Evolutionary conservation across 1,140 invertebrate genomes (phyloP), one percentile per base, ranked within the genome.

Genomic region (Carposina sasakii): DNA sequence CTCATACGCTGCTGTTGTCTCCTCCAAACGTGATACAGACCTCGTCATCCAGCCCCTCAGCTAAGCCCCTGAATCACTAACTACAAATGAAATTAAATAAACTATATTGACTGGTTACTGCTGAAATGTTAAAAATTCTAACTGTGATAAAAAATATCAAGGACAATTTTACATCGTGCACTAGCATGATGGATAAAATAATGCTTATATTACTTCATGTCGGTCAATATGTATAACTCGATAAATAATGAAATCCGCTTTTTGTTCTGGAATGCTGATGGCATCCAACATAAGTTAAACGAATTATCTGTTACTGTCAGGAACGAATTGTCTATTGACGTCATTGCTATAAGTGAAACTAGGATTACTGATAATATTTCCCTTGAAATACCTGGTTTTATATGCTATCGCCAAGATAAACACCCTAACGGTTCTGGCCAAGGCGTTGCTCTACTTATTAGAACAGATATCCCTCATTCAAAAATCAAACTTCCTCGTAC

Each of bases 81-180:
- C n/a, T n/a, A n/a, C n/a, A n/a, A n/a, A n/a, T n/a, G n/a, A n/a
- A n/a, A n/a, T n/a, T n/a, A n/a, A n/a, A n/a, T n/a, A n/a, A n/a
- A n/a, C n/a, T n/a, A n/a, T n/a, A n/a, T n/a, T n/a, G n/a, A n/a
- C n/a, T n/a, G n/a, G 20, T 13, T 19, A 39, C 36, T 5, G 4
- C 15, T 19, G 36, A 39, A 4, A 39, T 39, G 36, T 21, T 39
- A 9, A 8, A 4, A 20, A 39, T 39, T 20, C 36, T 39, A 4
- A 20, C 6, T 6, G 6, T 5, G 5, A 39, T 39, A 3, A 39
- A 39, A 20, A 3, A 5, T 8, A 17, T 41, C 16, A 4, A 12
- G 6, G 66, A 68, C 26, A 6, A 42, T 21, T 26, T 21, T n/a
- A 16, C 12, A 20, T 9, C 28, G 3, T 36, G 28, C 16, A 13